Evolutionary conservation across 1,140 invertebrate genomes (phyloP).

Genomic region (Prorops nasuta): DNA sequence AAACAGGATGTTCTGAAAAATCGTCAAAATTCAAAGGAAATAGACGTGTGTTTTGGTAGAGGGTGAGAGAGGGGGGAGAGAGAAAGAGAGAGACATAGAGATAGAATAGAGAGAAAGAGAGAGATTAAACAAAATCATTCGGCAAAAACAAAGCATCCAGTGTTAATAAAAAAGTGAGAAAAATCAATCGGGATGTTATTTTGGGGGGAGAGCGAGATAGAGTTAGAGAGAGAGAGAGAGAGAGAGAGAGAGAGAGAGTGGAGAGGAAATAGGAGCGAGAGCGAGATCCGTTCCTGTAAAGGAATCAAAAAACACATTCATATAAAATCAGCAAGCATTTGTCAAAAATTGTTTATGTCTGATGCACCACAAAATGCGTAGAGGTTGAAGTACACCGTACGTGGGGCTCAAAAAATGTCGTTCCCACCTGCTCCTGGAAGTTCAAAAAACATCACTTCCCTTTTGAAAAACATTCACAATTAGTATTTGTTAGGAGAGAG

Average conservation of each 20-base stretch:
- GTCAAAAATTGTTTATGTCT: conserved; percentile 54
- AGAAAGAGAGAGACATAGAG: conserved; percentile 1
- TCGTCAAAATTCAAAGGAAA: too few relatives aligned
- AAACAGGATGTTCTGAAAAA: conserved; percentile 3
- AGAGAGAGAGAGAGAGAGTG: conserved; percentile 22
- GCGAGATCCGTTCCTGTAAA: conserved; percentile 57
- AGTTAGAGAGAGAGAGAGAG: conserved; percentile 18
- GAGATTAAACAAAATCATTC: conserved; percentile 3
- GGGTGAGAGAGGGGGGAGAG: background rate
- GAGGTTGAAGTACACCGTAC: conserved; percentile 54
- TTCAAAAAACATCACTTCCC: conserved; percentile 59
- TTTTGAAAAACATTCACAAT: conserved; percentile 56
- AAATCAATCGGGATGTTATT: conserved; percentile 3
- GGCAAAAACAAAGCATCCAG: too few relatives aligned
- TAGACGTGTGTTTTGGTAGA: too few relatives aligned
- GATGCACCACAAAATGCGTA: conserved; percentile 57
- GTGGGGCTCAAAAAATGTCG: conserved; percentile 57
- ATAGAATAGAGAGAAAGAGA: background rate
- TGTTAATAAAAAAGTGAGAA: too few relatives aligned
- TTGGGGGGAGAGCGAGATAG: conserved; percentile 20
- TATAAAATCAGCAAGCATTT: conserved; percentile 57
- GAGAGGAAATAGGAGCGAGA: conserved; percentile 39
- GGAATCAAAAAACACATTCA: conserved; percentile 58
- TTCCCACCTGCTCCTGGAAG: conserved; percentile 59
- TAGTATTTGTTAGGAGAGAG: conserved; percentile 36